phyloP scores from a whole-genome alignment of 53 echinoderm and acorn worm species.

The Zoroaster sp. region DNA sequence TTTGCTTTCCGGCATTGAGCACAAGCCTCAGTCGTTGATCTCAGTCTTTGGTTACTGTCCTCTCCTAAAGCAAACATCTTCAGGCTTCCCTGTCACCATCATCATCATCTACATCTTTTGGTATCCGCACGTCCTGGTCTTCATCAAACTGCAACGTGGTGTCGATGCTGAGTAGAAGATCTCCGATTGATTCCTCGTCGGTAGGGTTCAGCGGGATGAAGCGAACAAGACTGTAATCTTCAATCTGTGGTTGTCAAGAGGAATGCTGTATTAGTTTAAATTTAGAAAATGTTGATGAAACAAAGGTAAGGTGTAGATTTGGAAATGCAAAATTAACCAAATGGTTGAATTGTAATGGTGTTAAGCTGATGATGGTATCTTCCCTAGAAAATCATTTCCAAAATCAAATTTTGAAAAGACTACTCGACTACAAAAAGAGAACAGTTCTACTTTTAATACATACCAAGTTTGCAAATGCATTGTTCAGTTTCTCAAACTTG shows the following conservation, averaged over 20 bases:
- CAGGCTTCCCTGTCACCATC: conserved; percentile 33
- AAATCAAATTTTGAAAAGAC: not conserved
- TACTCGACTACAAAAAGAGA: not conserved
- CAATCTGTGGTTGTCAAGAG: conserved; percentile 87
- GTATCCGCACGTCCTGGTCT: conserved; percentile 89
- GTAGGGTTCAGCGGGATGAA: conserved; percentile 89
- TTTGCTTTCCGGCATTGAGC: no score
- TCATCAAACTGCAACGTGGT: conserved; percentile 89
- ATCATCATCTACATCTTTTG: conserved; percentile 68
- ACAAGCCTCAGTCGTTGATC: no score
- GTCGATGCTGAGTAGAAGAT: conserved; percentile 88
- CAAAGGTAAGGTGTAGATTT: not conserved
- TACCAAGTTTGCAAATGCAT: conserved; percentile 89
- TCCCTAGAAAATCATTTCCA: not conserved
- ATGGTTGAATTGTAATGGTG: not conserved
- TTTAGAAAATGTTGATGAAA: not conserved
- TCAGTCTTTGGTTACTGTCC: not conserved
- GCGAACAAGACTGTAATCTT: conserved; percentile 92
- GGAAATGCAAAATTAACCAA: not conserved
- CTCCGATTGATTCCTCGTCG: conserved; percentile 86
- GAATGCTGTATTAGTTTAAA: no score
- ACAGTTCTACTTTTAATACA: not conserved
- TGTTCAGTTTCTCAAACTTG: conserved; percentile 88
- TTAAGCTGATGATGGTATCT: no score
- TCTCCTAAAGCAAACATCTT: not conserved